Evolutionary conservation across 2,888 invertebrate genomes (phyloP), one percentile per base, ranked within the genome.

Genomic region (Lutraria lutraria): DNA sequence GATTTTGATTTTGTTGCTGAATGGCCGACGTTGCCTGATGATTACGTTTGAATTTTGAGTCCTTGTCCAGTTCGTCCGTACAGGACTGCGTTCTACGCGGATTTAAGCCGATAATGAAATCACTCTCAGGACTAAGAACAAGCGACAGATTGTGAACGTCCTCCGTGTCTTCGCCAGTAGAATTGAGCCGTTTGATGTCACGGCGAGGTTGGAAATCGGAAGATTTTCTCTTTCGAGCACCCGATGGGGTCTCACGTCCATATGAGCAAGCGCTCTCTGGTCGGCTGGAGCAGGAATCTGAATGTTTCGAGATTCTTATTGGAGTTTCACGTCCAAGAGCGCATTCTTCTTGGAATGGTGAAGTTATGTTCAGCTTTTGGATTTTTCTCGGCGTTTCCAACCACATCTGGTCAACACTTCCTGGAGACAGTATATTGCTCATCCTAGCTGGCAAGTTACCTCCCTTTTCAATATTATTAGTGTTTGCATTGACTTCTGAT

Each of bases 191-290:
- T 54, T 93, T 94, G 31, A 91, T 88, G 76, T 91, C 84, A 60
- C 87, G 72, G n/a, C 86, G 34, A 54, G 88, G 84, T 68, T 88
- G 83, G 43, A 90, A 72, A 54, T 91, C 93, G 2, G 90, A 89
- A 21, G 93, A 92, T 83, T 94, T 94, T 76, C 94, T 85, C 86
- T 94, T 94, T 2, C 94, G 88, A 21, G 92, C 92, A n/a, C 92
- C 91, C 60, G 93, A 92, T 16, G 93, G 93, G 16, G 93, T 92
- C 81, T 94, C 94, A 68, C 92, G 88, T 15, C 93, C 94, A 83
- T 85, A 90, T 8, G 93, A 93, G 85, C 93, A 92, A 19, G 93
- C 90, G 80, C 93, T 93, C 83, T 93, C 94, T 29, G 94, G 93
- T 31, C 94, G 85, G 43, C 88, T 88, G 16, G 82, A 72, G 68